Percentiles rank a stretch among this genome's conserved stretches.
Conservation (phyloP, 1,140 invertebrate species). For the Sweltsa coloradensis region DNA sequence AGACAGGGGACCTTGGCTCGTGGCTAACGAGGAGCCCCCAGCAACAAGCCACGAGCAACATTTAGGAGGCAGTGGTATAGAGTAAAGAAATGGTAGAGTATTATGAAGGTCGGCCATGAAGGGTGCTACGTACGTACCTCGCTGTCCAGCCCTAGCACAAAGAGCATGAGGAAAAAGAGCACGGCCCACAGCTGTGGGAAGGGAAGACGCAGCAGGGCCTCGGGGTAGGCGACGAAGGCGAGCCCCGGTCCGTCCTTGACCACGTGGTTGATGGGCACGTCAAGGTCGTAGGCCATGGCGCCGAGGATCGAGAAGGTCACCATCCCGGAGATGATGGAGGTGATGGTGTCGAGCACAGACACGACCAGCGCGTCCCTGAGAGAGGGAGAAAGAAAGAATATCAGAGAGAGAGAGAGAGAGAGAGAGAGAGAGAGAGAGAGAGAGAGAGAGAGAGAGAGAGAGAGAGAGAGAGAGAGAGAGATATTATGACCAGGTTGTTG, state of each 20-base stretch:
- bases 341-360: constrained; percentile 59
- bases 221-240: constrained; percentile 79
- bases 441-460: too few species aligned
- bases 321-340: constrained; percentile 70
- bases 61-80: too few species aligned
- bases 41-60: too few species aligned
- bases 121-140: constrained; percentile 40
- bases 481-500: too few species aligned
- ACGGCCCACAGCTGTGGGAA: constrained; percentile 60
- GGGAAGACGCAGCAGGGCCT: constrained; percentile 69
- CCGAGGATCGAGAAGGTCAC: constrained; percentile 80
- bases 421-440: too few species aligned
- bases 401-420: too few species aligned
- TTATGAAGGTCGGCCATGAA: too few species aligned
- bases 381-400: constrained; percentile 12
- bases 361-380: constrained; percentile 60
- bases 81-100: too few species aligned
- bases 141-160: constrained; percentile 59
- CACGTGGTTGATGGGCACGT: constrained; percentile 39
- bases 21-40: too few species aligned
- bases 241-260: constrained; percentile 56
- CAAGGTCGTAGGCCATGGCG: constrained; percentile 25
- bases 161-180: constrained; percentile 74
- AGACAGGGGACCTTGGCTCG: too few species aligned
- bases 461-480: too few species aligned